Percentiles rank a stretch among this genome's conserved stretches.
Conservation (phyloP, 2,888 invertebrate genomes). For the Polietes domitor region DNA sequence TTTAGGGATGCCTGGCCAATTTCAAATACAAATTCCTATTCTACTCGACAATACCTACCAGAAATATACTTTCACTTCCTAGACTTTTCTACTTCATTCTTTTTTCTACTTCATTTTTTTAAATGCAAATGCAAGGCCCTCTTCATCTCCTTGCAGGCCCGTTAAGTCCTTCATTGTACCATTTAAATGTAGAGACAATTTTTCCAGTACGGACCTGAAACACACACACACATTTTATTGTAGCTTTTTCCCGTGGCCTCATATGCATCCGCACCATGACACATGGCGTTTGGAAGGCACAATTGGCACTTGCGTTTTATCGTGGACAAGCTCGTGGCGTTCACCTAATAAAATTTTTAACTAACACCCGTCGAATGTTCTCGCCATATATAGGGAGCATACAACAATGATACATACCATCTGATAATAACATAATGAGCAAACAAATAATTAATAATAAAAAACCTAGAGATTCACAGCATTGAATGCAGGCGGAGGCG, state of each 20-base stretch:
- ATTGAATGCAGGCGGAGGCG: background rate
- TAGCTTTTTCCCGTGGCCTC: background rate
- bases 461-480: background rate
- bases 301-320: slow-evolving; percentile 60
- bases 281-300: slow-evolving; percentile 21
- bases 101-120: no score
- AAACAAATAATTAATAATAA: slow-evolving; percentile 2
- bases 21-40: no score
- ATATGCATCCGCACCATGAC: slow-evolving; percentile 6
- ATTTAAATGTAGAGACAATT: background rate
- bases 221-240: background rate
- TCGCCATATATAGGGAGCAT: background rate
- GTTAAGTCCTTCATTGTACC: no score
- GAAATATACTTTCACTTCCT: no score
- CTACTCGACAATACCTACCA: no score
- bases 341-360: slow-evolving; percentile 58
- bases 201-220: background rate
- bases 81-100: no score
- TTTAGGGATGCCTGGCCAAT: no score
- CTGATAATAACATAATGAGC: slow-evolving; percentile 10
- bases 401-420: background rate
- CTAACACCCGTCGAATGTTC: slow-evolving; percentile 24
- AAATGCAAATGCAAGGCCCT: no score
- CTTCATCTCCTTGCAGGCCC: no score
- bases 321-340: slow-evolving; percentile 37